These are phyloP conservation scores for Pararge aegeria DNA, from an alignment of 1,140 invertebrate species.

Conservation along the genomic window DNA sequence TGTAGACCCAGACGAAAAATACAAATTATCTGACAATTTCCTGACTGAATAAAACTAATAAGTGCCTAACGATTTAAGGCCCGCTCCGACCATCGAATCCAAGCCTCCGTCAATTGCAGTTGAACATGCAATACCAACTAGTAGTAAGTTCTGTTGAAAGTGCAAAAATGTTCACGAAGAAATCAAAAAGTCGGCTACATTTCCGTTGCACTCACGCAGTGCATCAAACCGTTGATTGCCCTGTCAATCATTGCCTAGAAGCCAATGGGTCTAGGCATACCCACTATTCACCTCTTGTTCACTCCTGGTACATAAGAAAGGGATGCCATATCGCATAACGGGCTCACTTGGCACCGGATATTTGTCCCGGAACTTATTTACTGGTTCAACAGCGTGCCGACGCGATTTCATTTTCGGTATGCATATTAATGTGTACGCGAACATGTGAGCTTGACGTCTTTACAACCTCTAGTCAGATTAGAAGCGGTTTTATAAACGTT, in stretches of 20 bases:
- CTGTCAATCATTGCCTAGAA: constrained; percentile 57
- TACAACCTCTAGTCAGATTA: constrained; percentile 17
- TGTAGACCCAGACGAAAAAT: no score
- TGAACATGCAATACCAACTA: no score
- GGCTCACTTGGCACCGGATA: constrained; percentile 55
- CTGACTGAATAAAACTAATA: no score
- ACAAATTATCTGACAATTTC: no score
- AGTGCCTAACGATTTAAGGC: no score
- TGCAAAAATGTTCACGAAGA: background rate
- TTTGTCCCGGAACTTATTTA: constrained; percentile 67
- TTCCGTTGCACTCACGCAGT: constrained; percentile 15
- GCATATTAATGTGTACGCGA: constrained; percentile 46
- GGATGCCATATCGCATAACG: constrained; percentile 33
- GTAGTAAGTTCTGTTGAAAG: background rate
- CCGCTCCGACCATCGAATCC: no score
- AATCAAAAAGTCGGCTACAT: background rate
- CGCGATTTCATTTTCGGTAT: constrained; percentile 57
- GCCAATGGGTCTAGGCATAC: constrained; percentile 41
- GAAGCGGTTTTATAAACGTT: constrained; percentile 12
- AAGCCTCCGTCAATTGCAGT: no score
- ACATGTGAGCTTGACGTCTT: constrained; percentile 35
- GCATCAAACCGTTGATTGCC: constrained; percentile 46
- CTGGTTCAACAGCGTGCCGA: constrained; percentile 49
- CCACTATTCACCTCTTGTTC: constrained; percentile 12
- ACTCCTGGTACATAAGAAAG: constrained; percentile 19